A percentile compares a stretch with the other conserved stretches of the same genome.
phyloP scores from a whole-genome alignment of 92 coral and sea anemone species.

The Parazoanthus atlanticus region DNA sequence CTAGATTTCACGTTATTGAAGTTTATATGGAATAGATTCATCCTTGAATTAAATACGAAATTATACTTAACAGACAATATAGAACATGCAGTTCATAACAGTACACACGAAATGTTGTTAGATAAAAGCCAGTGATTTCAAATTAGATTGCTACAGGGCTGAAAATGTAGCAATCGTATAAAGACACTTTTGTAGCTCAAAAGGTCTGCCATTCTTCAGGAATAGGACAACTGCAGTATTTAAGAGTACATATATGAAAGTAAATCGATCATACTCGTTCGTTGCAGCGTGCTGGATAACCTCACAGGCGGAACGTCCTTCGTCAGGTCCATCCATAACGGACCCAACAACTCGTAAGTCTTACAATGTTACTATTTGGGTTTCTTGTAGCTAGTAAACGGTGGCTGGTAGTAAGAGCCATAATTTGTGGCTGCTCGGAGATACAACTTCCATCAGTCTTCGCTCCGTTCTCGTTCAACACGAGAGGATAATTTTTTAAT shows the following conservation, averaged over 20 bases:
- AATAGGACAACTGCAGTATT: background rate
- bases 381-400: background rate
- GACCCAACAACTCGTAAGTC: conserved; percentile 34
- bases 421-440: background rate
- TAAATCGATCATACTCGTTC: background rate
- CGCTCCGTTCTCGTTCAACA: too few species aligned
- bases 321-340: conserved; percentile 16
- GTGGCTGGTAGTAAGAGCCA: background rate
- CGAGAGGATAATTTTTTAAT: too few species aligned
- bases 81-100: background rate
- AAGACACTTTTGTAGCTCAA: background rate
- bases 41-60: too few species aligned
- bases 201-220: background rate
- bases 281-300: background rate
- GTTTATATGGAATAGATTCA: background rate
- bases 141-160: too few species aligned
- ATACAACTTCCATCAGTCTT: too few species aligned
- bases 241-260: background rate
- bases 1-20: background rate
- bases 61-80: too few species aligned
- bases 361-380: background rate
- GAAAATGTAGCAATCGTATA: too few species aligned
- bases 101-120: background rate
- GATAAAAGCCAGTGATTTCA: too few species aligned
- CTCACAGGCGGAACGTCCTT: conserved; percentile 17